These are phyloP conservation scores for Engraulis encrasicolus DNA, from an alignment of 2,113 vertebrate species.

Conservation along the genomic window DNA sequence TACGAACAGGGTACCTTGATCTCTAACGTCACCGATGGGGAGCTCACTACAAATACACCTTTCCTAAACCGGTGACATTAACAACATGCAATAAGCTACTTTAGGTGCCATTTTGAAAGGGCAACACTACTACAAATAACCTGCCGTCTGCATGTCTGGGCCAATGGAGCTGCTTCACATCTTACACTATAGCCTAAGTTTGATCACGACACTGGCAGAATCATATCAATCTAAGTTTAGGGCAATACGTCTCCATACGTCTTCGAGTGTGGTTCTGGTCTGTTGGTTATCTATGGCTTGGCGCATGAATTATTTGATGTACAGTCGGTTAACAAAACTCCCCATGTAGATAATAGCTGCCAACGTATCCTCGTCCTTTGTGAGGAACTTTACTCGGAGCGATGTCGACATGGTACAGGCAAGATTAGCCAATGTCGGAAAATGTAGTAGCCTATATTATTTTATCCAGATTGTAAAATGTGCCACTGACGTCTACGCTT, in stretches of 20 bases:
- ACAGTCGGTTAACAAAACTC: background rate
- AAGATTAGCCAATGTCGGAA: background rate
- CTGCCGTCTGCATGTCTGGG: background rate
- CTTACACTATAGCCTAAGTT: background rate
- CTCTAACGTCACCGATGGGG: background rate
- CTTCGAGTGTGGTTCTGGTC: slow-evolving; percentile 1
- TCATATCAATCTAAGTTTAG: background rate
- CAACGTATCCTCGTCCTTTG: background rate
- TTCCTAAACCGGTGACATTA: background rate
- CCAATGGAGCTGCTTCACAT: background rate
- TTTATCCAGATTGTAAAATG: slow-evolving; percentile 7
- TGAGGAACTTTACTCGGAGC: background rate
- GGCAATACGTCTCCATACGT: background rate
- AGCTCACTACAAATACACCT: background rate
- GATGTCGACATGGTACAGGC: background rate
- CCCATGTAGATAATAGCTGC: background rate
- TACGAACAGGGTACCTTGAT: slow-evolving; percentile 53
- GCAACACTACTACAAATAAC: background rate
- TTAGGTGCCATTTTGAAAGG: background rate
- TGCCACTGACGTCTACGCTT: background rate
- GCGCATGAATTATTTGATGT: background rate
- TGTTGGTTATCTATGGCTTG: background rate
- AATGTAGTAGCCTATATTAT: too few relatives aligned
- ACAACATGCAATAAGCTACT: background rate
- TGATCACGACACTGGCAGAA: background rate